Base-by-base conservation (phyloP, 1,140 invertebrate genomes). In the Drosophila melanica region DNA sequence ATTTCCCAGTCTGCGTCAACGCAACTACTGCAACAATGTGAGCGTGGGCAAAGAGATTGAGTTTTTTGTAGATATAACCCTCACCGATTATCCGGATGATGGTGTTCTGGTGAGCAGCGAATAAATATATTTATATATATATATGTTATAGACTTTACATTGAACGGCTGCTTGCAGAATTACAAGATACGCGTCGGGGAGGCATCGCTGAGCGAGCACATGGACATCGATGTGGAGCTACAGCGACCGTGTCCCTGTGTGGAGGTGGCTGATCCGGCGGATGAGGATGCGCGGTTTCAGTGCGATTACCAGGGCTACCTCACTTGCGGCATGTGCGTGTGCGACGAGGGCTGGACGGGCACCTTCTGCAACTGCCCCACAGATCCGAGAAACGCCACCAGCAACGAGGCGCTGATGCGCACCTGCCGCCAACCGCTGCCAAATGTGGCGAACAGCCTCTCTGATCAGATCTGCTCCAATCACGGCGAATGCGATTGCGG, bases 331-430 rank as follows among this genome's bases (percentile, higher is more conserved):
- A 93, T 93, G 59, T 95, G 94, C 65, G 79, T 90, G 30, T 95
- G 94, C 65, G 91, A 93, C 65, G 86, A 92, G 59, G 93, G 93
- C 82, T 95, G 94, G 94, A 93, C 92, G 0, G 94, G 94, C n/a
- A 92, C 92, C 14, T 79, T 77, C 1, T 94, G 94, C 77, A 92
- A 92, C 57, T 94, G 94, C 47, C 72, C 85, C 53, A 91, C 67
- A 0, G 92, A 93, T 1, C 82, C 92, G 7, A 82, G 85, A 7
- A 92, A 93, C 69, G 91, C 91, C 10, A 91, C 90, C 4, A 93
- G 91, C 1, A 93, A 92, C 8, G 91, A 92, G 4, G 92, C 89
- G 0, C 77, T 93, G 12, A 72, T 92, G 6, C 75, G 82, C 33
- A 91, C 93, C 37, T 94, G n/a, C 72, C 91, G 45, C 30, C 73